Evolutionary conservation across 1,140 invertebrate species (phyloP).

Genomic region (Musca vetustissima): DNA sequence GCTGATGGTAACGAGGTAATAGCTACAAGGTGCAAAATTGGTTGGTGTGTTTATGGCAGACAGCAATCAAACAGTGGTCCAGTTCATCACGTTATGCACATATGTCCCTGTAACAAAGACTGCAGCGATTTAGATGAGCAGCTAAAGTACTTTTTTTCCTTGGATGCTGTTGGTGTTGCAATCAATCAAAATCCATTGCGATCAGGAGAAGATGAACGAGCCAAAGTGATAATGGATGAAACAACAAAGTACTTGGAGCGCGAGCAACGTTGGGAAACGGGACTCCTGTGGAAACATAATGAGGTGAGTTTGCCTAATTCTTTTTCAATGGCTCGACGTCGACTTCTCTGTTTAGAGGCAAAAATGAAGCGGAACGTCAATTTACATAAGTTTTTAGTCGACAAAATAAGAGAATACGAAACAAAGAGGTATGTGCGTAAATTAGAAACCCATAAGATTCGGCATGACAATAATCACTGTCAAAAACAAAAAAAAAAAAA

Average conservation of each 20-base stretch:
- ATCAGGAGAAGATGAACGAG: conserved; percentile 5
- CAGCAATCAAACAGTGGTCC: not conserved
- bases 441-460: not conserved
- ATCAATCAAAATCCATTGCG: not conserved
- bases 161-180: conserved; percentile 2
- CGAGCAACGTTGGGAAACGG: conserved; percentile 9
- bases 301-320: not conserved
- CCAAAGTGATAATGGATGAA: not conserved
- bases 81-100: not conserved
- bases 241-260: conserved; percentile 6
- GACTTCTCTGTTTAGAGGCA: conserved; percentile 12
- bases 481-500: conserved; percentile 8
- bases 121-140: not conserved
- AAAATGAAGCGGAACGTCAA: not conserved
- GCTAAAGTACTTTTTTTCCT: not conserved
- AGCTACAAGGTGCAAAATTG: not conserved
- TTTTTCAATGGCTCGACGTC: not conserved
- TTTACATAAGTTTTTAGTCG: not conserved
- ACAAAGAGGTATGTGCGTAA: conserved; percentile 3
- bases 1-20: not conserved
- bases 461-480: not conserved
- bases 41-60: conserved; percentile 2
- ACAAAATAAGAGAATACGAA: not conserved
- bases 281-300: not conserved
- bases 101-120: not conserved